Conservation (phyloP, 2,888 invertebrate species). For the Trichogramma evanescens region DNA sequence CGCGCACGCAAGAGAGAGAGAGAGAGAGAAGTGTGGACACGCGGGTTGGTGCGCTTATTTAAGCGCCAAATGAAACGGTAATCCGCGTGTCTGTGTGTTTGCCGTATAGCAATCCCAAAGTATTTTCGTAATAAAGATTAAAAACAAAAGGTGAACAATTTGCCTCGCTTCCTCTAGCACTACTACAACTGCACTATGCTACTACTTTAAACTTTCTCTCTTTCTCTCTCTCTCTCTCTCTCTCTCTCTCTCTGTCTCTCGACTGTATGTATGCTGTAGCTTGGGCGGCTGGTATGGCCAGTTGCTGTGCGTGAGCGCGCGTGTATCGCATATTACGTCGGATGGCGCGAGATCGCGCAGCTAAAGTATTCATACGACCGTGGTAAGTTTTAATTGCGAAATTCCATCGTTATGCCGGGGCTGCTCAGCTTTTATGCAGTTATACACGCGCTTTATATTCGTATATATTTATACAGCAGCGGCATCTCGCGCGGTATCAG, state of each 20-base stretch:
- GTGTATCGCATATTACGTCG: too few relatives aligned
- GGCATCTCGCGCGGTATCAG: not conserved
- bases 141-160: not conserved
- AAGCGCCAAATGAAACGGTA: constrained; percentile 3
- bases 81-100: not conserved
- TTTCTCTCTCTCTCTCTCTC: not conserved
- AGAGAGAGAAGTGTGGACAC: too few relatives aligned
- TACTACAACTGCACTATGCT: too few relatives aligned
- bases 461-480: not conserved
- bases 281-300: too few relatives aligned
- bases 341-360: too few relatives aligned
- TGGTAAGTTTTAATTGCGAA: constrained; percentile 16
- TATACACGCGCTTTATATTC: not conserved
- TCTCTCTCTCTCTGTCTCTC: not conserved
- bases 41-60: not conserved
- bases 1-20: not conserved
- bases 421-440: too few relatives aligned
- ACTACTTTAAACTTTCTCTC: not conserved
- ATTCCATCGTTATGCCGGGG: constrained; percentile 3
- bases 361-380: too few relatives aligned
- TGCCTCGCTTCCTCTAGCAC: too few relatives aligned
- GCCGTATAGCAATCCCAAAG: constrained; percentile 4
- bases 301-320: not conserved
- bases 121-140: constrained; percentile 18
- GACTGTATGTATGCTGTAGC: not conserved